A percentile compares a stretch with the other conserved stretches of the same genome.
phyloP scores from a whole-genome alignment of 1,140 invertebrate genomes.

The Nylanderia fulva region DNA sequence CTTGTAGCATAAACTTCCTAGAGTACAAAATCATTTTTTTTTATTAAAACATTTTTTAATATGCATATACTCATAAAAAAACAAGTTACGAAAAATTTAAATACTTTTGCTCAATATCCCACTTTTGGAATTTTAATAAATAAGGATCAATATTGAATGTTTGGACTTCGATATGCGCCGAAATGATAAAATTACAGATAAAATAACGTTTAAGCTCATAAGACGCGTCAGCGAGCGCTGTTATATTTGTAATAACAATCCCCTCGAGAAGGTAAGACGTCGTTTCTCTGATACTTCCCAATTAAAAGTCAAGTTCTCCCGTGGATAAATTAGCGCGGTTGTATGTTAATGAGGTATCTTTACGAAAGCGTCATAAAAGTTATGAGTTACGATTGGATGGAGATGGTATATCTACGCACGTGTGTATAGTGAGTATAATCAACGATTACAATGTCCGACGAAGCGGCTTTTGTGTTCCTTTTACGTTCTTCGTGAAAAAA shows the following conservation, averaged over 20 bases:
- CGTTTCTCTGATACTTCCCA: constrained; percentile 52
- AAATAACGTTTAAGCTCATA: too few relatives aligned
- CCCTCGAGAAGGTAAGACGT: constrained; percentile 26
- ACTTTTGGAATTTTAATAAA: too few relatives aligned
- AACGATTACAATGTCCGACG: constrained; percentile 59
- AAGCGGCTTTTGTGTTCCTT: constrained; percentile 46
- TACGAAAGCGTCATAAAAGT: constrained; percentile 71
- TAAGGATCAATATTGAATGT: too few relatives aligned
- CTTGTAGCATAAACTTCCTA: too few relatives aligned
- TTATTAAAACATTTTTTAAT: too few relatives aligned
- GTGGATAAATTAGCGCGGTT: constrained; percentile 70
- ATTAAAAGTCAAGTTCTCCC: constrained; percentile 66
- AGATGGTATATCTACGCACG: constrained; percentile 42
- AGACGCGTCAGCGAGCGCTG: too few relatives aligned
- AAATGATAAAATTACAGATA: too few relatives aligned
- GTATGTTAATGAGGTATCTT: constrained; percentile 72
- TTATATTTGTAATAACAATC: too few relatives aligned
- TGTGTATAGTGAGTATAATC: constrained; percentile 50
- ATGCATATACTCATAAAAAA: background rate
- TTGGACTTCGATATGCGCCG: too few relatives aligned
- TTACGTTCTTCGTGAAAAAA: constrained; percentile 32
- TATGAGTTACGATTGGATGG: constrained; percentile 68
- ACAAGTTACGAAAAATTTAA: background rate
- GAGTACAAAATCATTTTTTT: too few relatives aligned
- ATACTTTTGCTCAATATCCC: background rate